Percentiles rank a stretch among this genome's conserved stretches.
phyloP scores from a whole-genome alignment of 2,113 vertebrate genomes.

The Pogonocichla stellata region DNA sequence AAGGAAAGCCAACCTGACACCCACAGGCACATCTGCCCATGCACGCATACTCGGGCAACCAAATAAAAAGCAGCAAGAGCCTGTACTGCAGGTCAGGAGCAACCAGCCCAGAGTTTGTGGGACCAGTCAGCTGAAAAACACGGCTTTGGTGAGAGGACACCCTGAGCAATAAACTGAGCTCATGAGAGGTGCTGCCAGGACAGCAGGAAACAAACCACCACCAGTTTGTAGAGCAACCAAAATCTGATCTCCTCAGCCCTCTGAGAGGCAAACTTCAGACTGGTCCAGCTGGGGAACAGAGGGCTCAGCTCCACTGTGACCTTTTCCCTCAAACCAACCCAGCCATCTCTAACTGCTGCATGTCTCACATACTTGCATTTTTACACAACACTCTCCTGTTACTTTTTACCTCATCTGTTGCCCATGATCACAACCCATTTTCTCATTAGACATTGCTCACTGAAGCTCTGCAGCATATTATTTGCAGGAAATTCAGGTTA shows the following conservation, averaged over 20 bases:
- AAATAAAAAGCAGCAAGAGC: background rate
- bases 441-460: background rate
- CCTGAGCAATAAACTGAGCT: background rate
- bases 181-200: background rate
- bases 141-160: background rate
- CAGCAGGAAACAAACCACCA: background rate
- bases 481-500: background rate
- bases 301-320: background rate
- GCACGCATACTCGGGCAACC: fast-evolving
- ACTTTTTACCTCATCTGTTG: constrained; percentile 49
- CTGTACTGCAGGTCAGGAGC: background rate
- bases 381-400: constrained; percentile 9
- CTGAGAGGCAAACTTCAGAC: background rate
- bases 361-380: constrained; percentile 25
- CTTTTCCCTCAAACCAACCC: constrained; percentile 41
- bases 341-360: constrained; percentile 31
- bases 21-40: background rate
- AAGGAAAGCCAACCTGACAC: background rate
- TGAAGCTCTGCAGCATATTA: background rate
- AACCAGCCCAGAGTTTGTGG: background rate
- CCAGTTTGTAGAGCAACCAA: background rate
- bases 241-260: background rate
- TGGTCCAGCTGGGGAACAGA: background rate
- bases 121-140: background rate
- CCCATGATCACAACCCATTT: background rate